Evolutionary conservation across 2,888 invertebrate genomes (phyloP).

Genomic region (Trissonchulus latispiculum): DNA sequence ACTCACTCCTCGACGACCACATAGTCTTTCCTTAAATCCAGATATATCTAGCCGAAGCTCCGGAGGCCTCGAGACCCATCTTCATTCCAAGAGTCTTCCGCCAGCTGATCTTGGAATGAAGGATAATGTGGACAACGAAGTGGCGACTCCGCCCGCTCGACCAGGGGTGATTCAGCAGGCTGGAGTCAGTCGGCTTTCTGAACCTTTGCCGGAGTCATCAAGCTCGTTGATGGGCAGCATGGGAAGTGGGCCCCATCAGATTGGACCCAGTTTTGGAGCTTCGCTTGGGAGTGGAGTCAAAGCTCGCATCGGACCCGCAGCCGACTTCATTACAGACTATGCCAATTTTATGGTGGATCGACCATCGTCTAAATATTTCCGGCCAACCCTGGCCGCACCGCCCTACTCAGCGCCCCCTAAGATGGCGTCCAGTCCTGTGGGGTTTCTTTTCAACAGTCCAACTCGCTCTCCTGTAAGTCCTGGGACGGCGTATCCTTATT

Average conservation of each 20-base stretch:
- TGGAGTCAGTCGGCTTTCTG: slow-evolving; percentile 23
- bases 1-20: slow-evolving; percentile 56
- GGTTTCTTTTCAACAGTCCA: neutral
- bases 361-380: neutral
- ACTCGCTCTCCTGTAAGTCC: neutral
- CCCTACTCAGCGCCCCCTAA: neutral
- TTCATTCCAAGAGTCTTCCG: no score
- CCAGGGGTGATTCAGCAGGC: slow-evolving; percentile 52
- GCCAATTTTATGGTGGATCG: neutral
- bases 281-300: slow-evolving; percentile 25
- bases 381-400: neutral
- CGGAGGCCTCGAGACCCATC: slow-evolving; percentile 31
- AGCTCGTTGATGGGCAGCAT: neutral
- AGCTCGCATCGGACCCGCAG: slow-evolving; percentile 16
- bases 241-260: slow-evolving; percentile 28
- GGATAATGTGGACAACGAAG: no score
- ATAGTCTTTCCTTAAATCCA: slow-evolving; percentile 31
- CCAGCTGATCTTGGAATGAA: no score
- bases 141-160: slow-evolving; percentile 34
- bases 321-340: neutral
- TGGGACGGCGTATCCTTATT: neutral
- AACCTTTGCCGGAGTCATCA: neutral
- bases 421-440: neutral
- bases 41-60: slow-evolving; percentile 32
- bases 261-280: slow-evolving; percentile 23